Base-by-base conservation (phyloP, 1,140 invertebrate species). In the Micrasema longulum region DNA sequence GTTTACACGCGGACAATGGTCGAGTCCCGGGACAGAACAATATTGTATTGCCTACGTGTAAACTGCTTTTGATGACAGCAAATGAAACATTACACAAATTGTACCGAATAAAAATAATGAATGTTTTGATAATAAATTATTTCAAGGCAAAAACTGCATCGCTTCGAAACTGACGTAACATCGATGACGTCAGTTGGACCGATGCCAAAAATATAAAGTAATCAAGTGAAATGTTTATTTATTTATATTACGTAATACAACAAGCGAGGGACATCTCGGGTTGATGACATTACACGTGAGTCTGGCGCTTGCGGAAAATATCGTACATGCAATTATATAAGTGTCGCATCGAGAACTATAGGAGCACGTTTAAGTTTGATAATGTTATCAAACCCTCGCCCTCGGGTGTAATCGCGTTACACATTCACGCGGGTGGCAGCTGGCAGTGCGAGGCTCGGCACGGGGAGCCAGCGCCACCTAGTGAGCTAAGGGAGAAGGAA, bases 271-370 rank as follows among this genome's bases (percentile, higher is more conserved):
- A 60, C 55, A 38, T 60, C 14, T 60, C 55, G 20, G 55, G 55
- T 60, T 60, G 41, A 60, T 60, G 55, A 60, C 55, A 60, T 60
- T 60, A 16, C 55, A 60, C 55, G 55, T 60, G 55, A 10, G n/a
- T 60, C 55, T 41, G 36, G 36, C 36, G 36, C 16, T 18, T 60
- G 36, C 55, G 20, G 36, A n/a, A 18, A 16, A 22, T 16, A 60
- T 60, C 55, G 55, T 20, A 16, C 18, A 53, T 53, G 50, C 3
- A 31, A 23, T 26, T 31, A 41, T 5, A 16, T 43, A 38, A 18
- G 31, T 12, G 41, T 18, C 35, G 36, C 36, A 41, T 10, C 31
- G 31, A 7, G 35, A 36, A 14, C 31, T 12, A 18, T 16, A 20
- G 47, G 50, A 10, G n/a, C 52, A 22, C 26, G 26, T 31, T 4